Evolutionary conservation across 2,797 vertebrate species (phyloP).

Genomic region (Ctenosaura bakeri): DNA sequence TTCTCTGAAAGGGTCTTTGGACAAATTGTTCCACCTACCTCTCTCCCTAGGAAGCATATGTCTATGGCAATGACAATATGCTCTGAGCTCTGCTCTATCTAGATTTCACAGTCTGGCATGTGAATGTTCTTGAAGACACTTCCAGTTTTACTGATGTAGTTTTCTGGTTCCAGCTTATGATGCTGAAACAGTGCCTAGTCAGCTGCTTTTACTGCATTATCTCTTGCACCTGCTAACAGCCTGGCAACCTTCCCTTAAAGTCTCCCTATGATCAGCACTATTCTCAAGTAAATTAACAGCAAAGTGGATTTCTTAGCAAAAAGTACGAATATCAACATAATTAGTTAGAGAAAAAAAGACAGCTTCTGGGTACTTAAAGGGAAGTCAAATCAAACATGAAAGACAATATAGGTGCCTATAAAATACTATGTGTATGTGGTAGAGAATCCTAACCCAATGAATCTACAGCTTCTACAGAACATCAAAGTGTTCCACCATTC

Average conservation of each 20-base stretch:
- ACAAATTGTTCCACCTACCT: neutral
- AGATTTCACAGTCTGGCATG: neutral
- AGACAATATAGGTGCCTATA: neutral
- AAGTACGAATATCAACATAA: neutral
- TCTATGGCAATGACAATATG: neutral
- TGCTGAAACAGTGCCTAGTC: neutral
- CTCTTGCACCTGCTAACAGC: neutral
- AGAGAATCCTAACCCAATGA: neutral
- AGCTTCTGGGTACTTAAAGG: neutral
- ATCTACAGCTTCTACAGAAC: neutral
- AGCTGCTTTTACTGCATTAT: neutral
- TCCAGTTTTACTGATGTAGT: neutral
- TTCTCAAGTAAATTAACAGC: neutral
- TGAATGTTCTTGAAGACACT: neutral
- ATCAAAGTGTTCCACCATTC: neutral
- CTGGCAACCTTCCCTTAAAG: constrained; percentile 12
- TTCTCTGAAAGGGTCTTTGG: neutral
- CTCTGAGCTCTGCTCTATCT: neutral
- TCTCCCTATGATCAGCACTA: neutral
- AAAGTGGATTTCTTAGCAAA: constrained; percentile 17
- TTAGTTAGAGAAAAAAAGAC: neutral
- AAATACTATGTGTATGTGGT: neutral
- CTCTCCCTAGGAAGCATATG: neutral
- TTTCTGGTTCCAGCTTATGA: constrained; percentile 6
- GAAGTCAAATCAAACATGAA: neutral